A percentile compares a stretch with the other conserved stretches of the same genome.
phyloP scores from a whole-genome alignment of 2,113 vertebrate species.

The Strix uralensis region DNA sequence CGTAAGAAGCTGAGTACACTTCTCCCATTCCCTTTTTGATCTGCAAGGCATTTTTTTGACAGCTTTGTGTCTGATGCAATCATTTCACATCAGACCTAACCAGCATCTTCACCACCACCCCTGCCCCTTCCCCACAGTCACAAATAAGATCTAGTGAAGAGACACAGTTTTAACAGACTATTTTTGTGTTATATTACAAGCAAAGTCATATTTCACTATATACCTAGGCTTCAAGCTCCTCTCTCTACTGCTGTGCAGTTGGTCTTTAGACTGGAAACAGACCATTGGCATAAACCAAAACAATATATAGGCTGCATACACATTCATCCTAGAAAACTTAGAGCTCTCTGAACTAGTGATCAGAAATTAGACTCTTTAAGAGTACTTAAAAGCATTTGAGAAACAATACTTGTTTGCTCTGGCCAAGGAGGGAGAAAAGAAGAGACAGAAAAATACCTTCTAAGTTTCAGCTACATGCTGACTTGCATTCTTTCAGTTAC shows the following conservation, averaged over 20 bases:
- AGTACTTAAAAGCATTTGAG: neutral
- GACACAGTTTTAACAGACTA: neutral
- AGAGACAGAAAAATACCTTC: neutral
- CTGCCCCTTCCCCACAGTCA: neutral
- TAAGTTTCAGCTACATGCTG: neutral
- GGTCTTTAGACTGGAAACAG: neutral
- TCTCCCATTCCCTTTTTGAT: neutral
- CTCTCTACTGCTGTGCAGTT: neutral
- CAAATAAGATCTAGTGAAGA: neutral
- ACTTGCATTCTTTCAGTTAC: neutral
- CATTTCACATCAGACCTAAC: neutral
- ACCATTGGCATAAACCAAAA: neutral
- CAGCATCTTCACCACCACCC: neutral
- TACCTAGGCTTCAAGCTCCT: neutral
- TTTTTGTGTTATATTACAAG: neutral
- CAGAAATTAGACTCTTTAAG: neutral
- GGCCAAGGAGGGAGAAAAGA: neutral
- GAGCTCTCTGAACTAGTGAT: neutral
- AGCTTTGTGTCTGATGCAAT: neutral
- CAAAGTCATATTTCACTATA: neutral
- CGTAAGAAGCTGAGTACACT: neutral
- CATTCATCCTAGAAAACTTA: neutral
- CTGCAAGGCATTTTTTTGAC: neutral
- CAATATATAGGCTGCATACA: neutral
- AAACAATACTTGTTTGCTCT: neutral